Conservation (phyloP, 2,797 vertebrate genomes). For the Eremophila alpestris region DNA sequence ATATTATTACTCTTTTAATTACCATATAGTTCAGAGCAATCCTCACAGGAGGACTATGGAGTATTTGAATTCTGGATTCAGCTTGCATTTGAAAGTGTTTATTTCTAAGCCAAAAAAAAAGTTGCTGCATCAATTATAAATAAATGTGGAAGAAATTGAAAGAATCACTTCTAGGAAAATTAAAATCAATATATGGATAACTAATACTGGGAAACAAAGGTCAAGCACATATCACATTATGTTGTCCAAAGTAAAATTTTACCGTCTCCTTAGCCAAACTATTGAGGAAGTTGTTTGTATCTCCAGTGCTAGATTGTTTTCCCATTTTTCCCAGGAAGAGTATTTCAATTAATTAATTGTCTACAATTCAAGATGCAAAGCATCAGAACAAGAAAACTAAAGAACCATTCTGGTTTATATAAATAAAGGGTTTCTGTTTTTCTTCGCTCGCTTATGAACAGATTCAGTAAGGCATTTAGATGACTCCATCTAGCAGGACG, state of each 20-base stretch:
- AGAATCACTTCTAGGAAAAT: not conserved
- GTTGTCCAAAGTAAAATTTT: not conserved
- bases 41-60: not conserved
- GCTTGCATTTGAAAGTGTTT: not conserved
- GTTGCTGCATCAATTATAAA: not conserved
- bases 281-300: not conserved
- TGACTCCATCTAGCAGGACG: fast-evolving
- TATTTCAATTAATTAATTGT: not conserved
- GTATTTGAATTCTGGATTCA: not conserved
- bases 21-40: not conserved
- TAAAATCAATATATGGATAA: not conserved
- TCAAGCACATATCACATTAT: not conserved
- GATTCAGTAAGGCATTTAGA: not conserved
- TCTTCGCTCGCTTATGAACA: not conserved
- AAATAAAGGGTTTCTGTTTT: not conserved
- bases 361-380: not conserved
- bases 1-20: not conserved
- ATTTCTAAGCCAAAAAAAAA: not conserved
- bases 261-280: not conserved
- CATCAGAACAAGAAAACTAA: not conserved
- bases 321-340: not conserved
- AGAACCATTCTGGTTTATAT: not conserved
- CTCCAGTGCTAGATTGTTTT: not conserved
- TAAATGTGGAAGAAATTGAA: not conserved
- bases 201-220: not conserved